Percentiles rank a stretch among this genome's conserved stretches.
Evolutionary conservation across 1,140 invertebrate genomes (phyloP).

Genomic region (Brachionus rubens): DNA sequence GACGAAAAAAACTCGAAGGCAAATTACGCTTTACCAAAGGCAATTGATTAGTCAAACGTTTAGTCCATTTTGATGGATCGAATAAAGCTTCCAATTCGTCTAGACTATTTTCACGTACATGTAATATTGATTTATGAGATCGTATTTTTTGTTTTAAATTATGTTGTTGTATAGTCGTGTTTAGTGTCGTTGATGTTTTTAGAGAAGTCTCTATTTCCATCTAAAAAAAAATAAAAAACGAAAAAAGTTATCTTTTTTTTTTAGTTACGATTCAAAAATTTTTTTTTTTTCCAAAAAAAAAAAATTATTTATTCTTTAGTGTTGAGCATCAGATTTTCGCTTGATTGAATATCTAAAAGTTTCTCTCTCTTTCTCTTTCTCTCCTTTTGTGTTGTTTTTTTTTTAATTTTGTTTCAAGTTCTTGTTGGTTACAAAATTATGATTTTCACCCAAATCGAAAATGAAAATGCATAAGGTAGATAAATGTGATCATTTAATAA

Average conservation of each 20-base stretch:
- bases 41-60: background rate
- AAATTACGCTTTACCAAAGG: conserved; percentile 21
- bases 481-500: conserved; percentile 1
- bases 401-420: background rate
- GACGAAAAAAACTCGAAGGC: conserved; percentile 28
- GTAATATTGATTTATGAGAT: background rate
- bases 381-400: background rate
- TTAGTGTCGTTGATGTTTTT: background rate
- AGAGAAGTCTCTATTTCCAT: conserved; percentile 25
- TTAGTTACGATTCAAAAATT: background rate
- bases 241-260: background rate
- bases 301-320: background rate
- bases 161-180: conserved; percentile 5
- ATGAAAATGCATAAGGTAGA: background rate
- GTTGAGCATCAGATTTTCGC: background rate
- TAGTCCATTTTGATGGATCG: conserved; percentile 40
- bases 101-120: conserved; percentile 41
- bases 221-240: conserved; percentile 14
- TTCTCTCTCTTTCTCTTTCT: background rate
- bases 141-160: conserved; percentile 33
- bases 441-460: background rate
- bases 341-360: conserved; percentile 9
- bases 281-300: background rate
- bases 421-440: conserved; percentile 15
- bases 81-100: conserved; percentile 40